Base-by-base conservation (phyloP, 1,140 invertebrate genomes). In the Hyposmocoma kahamanoa region DNA sequence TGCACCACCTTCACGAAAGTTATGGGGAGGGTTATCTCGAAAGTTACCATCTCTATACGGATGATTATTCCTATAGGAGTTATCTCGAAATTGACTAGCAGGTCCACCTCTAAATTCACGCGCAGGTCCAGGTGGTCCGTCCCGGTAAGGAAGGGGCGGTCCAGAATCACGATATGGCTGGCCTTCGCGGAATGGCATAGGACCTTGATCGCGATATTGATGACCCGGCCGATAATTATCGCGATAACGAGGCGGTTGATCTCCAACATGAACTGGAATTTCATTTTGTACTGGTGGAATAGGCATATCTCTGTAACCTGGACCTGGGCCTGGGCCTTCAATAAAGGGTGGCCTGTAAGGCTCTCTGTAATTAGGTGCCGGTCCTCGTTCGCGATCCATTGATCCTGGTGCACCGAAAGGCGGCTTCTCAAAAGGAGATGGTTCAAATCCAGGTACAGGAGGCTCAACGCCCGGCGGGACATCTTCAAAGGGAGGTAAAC, bases 391-490 rank as follows among this genome's bases (percentile, higher is more conserved):
- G n/a, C 81, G 72, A 41, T 85, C 80, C 21, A 72, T 58, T 6
- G 69, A 32, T 10, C 67, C 72, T 4, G 74, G 58, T 34, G 79
- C 76, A 28, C 62, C 70, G 55, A 83, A 72, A n/a, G 72, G 44
- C 11, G 74, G 73, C 59, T 86, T 82, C 44, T 85, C 83, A 57
- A 85, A 83, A 13, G 83, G 81, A 1, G 81, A 76, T 21, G 79
- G 83, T 52, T 88, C 87, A 59, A 86, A 88, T 26, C 87, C 87
- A 21, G 87, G 87, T 17, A 87, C 81, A n/a, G 87, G 80, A 10
- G 87, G 86, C 53, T 88, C 86, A 3, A 84, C 76, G 24, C 84
- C 86, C 19, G 82, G 84, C 36, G 84, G 84, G 49, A 75, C 65
- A 39, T 87, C 84, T 55, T 87, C 83, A 60, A 85, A 86, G 15